phyloP scores from a whole-genome alignment of 2,113 vertebrate genomes.

The Kryptolebias marmoratus region DNA sequence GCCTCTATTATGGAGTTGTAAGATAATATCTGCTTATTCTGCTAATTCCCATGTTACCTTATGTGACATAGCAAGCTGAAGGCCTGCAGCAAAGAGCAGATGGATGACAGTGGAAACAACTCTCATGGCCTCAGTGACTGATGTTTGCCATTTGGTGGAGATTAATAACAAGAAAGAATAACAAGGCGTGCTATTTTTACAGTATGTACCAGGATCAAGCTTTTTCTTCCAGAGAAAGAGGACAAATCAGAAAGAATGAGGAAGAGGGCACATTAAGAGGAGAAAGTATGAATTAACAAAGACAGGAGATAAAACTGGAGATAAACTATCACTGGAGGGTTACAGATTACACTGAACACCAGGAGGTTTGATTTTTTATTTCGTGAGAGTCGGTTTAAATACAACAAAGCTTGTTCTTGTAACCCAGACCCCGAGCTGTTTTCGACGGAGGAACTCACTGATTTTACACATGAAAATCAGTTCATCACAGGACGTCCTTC shows the following conservation, averaged over 20 bases:
- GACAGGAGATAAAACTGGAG: conserved; percentile 22
- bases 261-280: background rate
- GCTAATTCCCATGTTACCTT: conserved; percentile 63
- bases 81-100: conserved; percentile 52
- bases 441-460: conserved; percentile 2
- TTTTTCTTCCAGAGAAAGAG: background rate
- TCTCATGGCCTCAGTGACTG: conserved; percentile 11
- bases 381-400: background rate
- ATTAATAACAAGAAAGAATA: conserved; percentile 14
- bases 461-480: conserved; percentile 12
- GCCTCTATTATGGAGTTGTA: conserved; percentile 70
- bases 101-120: conserved; percentile 35
- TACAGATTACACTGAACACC: conserved; percentile 5
- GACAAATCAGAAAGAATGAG: background rate
- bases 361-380: conserved; percentile 1
- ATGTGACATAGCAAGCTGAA: conserved; percentile 39
- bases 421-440: conserved; percentile 19
- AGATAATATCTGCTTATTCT: conserved; percentile 74
- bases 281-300: too few species aligned
- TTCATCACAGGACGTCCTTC: background rate
- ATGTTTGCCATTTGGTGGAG: conserved; percentile 24
- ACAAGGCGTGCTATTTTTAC: conserved; percentile 3
- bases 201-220: background rate
- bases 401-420: background rate
- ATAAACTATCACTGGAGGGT: conserved; percentile 21